Base-by-base conservation (phyloP, 2,113 vertebrate genomes). In the Podocnemis expansa region DNA sequence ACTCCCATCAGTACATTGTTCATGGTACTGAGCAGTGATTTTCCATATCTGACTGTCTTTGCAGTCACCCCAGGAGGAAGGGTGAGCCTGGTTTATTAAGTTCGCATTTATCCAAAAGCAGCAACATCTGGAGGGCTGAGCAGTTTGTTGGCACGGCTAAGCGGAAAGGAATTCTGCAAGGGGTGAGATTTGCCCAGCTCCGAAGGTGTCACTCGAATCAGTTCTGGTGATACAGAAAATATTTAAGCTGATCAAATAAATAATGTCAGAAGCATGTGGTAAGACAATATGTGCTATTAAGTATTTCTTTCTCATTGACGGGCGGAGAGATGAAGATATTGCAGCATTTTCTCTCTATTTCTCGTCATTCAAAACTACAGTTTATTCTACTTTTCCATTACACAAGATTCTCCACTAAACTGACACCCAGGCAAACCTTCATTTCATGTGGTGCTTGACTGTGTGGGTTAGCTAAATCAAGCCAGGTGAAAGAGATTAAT, bases 11-110 rank as follows among this genome's bases (percentile, higher is more conserved):
- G 85, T 21, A 45, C 95, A 96, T 97, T 97, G 97, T 97, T 97
- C 97, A 84, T 93, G 95, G 98, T 96, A 95, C 94, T 97, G 96
- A 97, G 96, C 97, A 95, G 94, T 80, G 90, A 97, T 98, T 98
- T 98, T 98, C 98, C 97, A 87, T 97, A 95, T 97, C 97, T 95
- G 86, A 89, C 95, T 82, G 96, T 97, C 98, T 98, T 97, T 97
- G 97, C 87, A 80, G 88, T 98, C 97, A 98, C 97, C 98, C 97
- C 98, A 98, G 97, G 97, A 98, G 97, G 94, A 98, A 98, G 97
- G 98, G 97, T 98, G 97, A 98, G 97, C 97, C 97, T 97, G 94
- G 91, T 93, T 97, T 97, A 88, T 94, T 93, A 96, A 97, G 97
- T 90, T 97, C 94, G 98, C 73, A n/a, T 98, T 98, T 98, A 97